Base-by-base conservation (phyloP, 2,113 vertebrate species). In the Ramphastos sulfuratus region DNA sequence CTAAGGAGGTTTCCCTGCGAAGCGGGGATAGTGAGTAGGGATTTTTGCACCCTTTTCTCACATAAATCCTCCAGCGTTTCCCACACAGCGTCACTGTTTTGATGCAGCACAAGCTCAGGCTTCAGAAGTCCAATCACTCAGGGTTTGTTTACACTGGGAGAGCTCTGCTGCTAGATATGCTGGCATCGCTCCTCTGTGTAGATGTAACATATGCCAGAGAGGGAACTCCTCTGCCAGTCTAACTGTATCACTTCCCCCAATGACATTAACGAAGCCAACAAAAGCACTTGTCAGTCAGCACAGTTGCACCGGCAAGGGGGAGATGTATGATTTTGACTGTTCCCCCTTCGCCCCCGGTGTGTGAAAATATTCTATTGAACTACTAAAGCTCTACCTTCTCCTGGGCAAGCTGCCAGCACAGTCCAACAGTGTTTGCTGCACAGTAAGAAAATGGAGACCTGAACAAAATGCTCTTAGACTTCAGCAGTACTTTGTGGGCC, bases 141-240 rank as follows among this genome's bases (percentile, higher is more conserved):
- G 77, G 70, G 86, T 96, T 96, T 96, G 93, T 95, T 96, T 96
- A 96, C 89, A 23, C 70, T 84, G 89, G 88, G 84, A 94, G 92
- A 96, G 90, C 83, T 95, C 90, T 93, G 90, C 96, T 90, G 92
- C 94, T 95, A 89, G 93, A 93, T 91, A 78, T 81, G 93, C 93
- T 96, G 96, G 95, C 96, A 96, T n/a, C 44, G 39, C 93, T 96
- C 93, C 96, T 84, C 89, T 0, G 48, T 87, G 95, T 96, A 92
- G 94, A 96, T 95, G 94, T 65, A 96, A 92, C 95, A 95, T 94
- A 95, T 93, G 95, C 95, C 94, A 96, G 95, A 84, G 90, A 96
- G 95, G 95, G 95, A 96, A 96, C 93, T 96, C 95, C 95, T 92
- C 92, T 96, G 95, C 96, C 93, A 94, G 94, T 93, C 92, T 90